Evolutionary conservation across 1,140 invertebrate species (phyloP).

Genomic region (Eufriesea mexicana): DNA sequence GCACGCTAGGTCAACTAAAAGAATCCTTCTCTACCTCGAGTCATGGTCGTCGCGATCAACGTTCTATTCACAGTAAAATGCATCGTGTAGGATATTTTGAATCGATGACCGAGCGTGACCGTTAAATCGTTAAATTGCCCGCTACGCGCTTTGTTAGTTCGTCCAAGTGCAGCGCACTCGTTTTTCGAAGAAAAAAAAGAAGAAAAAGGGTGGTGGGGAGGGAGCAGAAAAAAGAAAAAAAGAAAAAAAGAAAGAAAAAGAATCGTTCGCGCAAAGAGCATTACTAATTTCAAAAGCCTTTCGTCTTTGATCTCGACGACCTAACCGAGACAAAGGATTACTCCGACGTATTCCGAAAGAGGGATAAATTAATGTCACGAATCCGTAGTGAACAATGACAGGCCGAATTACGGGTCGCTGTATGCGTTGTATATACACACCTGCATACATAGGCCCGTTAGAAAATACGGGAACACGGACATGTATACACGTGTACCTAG

Average conservation of each 20-base stretch:
- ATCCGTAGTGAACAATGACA: constrained; percentile 46
- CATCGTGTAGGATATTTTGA: not conserved
- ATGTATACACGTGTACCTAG: too few relatives aligned
- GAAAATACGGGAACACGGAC: not conserved
- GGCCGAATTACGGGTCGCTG: constrained; percentile 36
- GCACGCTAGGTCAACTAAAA: not conserved
- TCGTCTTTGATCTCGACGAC: constrained; percentile 48
- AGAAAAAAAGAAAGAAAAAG: not conserved
- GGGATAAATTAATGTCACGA: constrained; percentile 52
- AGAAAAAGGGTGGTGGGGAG: not conserved
- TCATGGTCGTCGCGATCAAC: not conserved
- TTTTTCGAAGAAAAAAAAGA: not conserved
- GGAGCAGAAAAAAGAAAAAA: not conserved
- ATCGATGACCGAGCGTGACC: not conserved
- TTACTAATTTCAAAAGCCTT: constrained; percentile 34
- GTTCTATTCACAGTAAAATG: not conserved
- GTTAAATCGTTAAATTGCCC: not conserved
- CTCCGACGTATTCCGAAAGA: constrained; percentile 14
- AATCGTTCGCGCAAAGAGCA: constrained; percentile 43
- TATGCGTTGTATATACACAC: not conserved
- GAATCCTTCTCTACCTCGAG: not conserved
- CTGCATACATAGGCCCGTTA: not conserved
- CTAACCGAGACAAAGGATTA: constrained; percentile 41
- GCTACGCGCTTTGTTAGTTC: not conserved
- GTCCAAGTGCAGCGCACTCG: not conserved